phyloP scores from a whole-genome alignment of 1,140 invertebrate genomes.

The Agrilus planipennis region DNA sequence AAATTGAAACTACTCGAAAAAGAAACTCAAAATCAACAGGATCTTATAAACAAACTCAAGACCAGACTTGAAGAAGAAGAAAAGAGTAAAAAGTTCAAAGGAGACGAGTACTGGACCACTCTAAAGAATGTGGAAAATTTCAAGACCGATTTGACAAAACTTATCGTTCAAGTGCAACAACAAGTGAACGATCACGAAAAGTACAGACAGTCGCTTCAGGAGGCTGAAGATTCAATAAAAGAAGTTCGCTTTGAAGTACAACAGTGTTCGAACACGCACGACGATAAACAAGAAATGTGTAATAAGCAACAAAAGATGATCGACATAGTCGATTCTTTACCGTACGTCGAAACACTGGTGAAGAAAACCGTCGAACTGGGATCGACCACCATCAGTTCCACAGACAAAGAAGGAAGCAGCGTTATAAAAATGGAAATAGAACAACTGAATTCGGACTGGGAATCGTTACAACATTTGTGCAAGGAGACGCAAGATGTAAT shows the following conservation, averaged over 20 bases:
- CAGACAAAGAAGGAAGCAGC: slow-evolving; percentile 76
- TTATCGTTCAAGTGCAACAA: slow-evolving; percentile 56
- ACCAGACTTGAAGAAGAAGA: slow-evolving; percentile 50
- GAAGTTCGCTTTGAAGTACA: slow-evolving; percentile 73
- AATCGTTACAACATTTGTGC: slow-evolving; percentile 67
- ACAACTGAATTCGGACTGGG: slow-evolving; percentile 77
- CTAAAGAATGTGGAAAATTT: slow-evolving; percentile 59
- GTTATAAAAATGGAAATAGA: slow-evolving; percentile 72
- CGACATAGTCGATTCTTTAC: slow-evolving; percentile 51
- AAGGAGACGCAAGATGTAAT: slow-evolving; percentile 67
- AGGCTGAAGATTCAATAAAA: slow-evolving; percentile 79
- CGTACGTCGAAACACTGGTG: slow-evolving; percentile 59
- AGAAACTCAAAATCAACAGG: slow-evolving; percentile 64
- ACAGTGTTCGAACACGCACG: slow-evolving; percentile 71
- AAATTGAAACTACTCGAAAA: slow-evolving; percentile 66
- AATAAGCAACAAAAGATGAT: slow-evolving; percentile 61
- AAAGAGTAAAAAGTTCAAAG: slow-evolving; percentile 44
- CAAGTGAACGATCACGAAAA: slow-evolving; percentile 80
- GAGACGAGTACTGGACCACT: slow-evolving; percentile 54
- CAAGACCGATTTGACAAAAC: slow-evolving; percentile 48
- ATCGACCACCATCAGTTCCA: slow-evolving; percentile 65
- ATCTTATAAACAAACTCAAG: slow-evolving; percentile 61
- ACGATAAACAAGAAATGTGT: slow-evolving; percentile 62
- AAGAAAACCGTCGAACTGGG: slow-evolving; percentile 65
- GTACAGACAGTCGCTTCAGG: slow-evolving; percentile 69